Percentiles rank a stretch among this genome's conserved stretches.
Conservation (phyloP, 2,888 invertebrate species). For the Cryptus armator region DNA sequence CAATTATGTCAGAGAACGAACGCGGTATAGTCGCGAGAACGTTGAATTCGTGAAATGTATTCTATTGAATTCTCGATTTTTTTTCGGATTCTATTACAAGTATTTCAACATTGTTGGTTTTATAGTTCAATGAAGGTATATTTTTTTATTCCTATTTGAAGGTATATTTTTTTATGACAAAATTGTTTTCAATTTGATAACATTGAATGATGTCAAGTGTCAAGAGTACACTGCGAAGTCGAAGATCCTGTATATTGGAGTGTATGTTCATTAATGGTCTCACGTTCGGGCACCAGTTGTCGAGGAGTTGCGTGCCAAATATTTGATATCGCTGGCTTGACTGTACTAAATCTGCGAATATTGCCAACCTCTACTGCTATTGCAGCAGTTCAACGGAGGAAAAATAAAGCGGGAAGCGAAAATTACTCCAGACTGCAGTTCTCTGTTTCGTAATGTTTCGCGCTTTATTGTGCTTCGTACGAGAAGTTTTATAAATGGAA, state of each 20-base stretch:
- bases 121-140: too few species aligned
- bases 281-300: conserved; percentile 43
- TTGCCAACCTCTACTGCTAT: conserved; percentile 25
- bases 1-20: neutral
- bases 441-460: conserved; percentile 27
- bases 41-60: neutral
- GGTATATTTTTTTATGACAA: neutral
- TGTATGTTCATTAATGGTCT: conserved; percentile 44
- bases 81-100: neutral
- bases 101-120: neutral
- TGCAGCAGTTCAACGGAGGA: conserved; percentile 23
- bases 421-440: conserved; percentile 49
- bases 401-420: conserved; percentile 33
- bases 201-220: neutral
- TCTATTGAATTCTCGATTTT: neutral
- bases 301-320: conserved; percentile 57
- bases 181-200: neutral
- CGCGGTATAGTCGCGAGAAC: neutral
- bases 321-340: conserved; percentile 45
- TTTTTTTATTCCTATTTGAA: too few species aligned
- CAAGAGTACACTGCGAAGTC: neutral
- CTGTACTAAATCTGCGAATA: conserved; percentile 49
- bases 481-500: conserved; percentile 18
- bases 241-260: conserved; percentile 26
- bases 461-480: conserved; percentile 34